These are phyloP conservation scores for Crepidodera aurea DNA, from an alignment of 2,888 invertebrate species.

Conservation along the genomic window DNA sequence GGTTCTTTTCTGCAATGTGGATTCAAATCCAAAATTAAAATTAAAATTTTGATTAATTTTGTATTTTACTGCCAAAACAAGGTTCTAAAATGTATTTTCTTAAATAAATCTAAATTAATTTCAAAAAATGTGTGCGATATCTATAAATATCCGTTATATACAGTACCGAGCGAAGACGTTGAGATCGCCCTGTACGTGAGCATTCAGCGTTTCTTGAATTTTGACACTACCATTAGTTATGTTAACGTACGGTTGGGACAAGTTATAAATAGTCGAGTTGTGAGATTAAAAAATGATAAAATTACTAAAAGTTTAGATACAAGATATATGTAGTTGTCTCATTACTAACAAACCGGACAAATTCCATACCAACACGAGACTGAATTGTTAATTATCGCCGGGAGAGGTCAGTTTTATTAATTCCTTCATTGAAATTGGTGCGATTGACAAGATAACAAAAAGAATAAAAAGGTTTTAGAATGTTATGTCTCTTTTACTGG, in stretches of 20 bases:
- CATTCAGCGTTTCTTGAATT: conserved; percentile 38
- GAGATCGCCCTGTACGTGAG: conserved; percentile 31
- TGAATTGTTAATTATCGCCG: conserved; percentile 28
- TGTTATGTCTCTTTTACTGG: neutral
- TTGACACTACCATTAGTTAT: conserved; percentile 52
- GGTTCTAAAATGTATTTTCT: too few species aligned
- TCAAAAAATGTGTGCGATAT: too few species aligned
- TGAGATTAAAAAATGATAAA: conserved; percentile 42
- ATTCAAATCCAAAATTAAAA: too few species aligned
- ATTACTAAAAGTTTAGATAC: conserved; percentile 42
- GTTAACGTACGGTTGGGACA: conserved; percentile 52
- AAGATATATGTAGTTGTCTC: conserved; percentile 39
- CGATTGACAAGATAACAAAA: conserved; percentile 9
- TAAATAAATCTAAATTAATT: too few species aligned
- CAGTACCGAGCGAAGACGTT: neutral
- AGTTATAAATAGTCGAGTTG: conserved; percentile 52
- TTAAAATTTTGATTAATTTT: too few species aligned
- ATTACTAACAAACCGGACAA: conserved; percentile 35
- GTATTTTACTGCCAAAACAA: too few species aligned
- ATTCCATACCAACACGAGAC: conserved; percentile 33
- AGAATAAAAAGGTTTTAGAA: neutral
- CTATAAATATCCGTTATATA: too few species aligned
- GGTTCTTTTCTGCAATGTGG: too few species aligned
- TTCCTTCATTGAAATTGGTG: conserved; percentile 6
- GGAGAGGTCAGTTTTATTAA: conserved; percentile 29